A percentile compares a stretch with the other conserved stretches of the same genome.
Conservation (phyloP, 2,797 vertebrate genomes). For the Acanthiza pusilla region DNA sequence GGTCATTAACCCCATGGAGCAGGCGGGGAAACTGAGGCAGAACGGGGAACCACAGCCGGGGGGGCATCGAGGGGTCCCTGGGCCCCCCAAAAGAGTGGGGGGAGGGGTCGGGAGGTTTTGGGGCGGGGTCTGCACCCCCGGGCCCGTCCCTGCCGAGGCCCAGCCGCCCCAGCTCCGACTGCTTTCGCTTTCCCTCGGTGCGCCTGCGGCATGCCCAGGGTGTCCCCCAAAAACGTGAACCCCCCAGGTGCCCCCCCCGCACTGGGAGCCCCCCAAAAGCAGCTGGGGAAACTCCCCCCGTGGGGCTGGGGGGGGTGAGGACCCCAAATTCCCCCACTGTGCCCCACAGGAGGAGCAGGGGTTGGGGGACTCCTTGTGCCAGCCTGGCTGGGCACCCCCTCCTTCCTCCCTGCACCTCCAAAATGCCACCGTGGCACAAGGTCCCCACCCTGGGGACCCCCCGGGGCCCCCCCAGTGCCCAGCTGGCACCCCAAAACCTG, state of each 20-base stretch:
- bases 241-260: fast-evolving
- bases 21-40: not conserved
- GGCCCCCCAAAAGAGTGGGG: fast-evolving
- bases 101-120: fast-evolving
- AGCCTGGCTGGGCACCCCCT: not conserved
- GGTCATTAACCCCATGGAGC: not conserved
- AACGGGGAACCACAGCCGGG: fast-evolving
- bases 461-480: not conserved
- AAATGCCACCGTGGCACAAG: fast-evolving
- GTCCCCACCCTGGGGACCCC: not conserved
- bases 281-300: not conserved
- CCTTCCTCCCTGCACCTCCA: not conserved
- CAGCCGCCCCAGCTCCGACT: not conserved
- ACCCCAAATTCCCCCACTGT: not conserved
- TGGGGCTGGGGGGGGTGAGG: no score
- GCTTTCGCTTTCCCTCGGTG: not conserved
- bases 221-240: not conserved
- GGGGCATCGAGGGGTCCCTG: no score
- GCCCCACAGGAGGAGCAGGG: fast-evolving
- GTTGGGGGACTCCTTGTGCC: not conserved
- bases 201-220: not conserved
- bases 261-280: not conserved
- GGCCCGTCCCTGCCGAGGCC: not conserved
- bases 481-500: not conserved
- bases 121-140: not conserved